These are phyloP conservation scores for Pagrus major DNA, from an alignment of 2,113 vertebrate genomes.

Conservation along the genomic window DNA sequence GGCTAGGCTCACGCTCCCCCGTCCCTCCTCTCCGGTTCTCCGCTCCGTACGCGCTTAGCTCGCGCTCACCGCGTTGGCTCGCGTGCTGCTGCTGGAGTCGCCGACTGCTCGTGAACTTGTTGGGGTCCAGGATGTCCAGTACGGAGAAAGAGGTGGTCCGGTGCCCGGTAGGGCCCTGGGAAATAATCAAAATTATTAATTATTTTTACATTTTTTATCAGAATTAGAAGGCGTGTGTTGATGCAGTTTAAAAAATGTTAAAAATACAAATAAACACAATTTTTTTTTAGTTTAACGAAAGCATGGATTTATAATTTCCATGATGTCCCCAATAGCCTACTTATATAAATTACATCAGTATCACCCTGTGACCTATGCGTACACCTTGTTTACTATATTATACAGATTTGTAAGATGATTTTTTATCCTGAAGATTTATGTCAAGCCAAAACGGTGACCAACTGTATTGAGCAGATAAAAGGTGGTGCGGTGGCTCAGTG, in stretches of 20 bases:
- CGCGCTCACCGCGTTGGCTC: slow-evolving; percentile 79
- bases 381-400: background rate
- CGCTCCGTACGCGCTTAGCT: slow-evolving; percentile 63
- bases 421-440: slow-evolving; percentile 37
- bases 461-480: slow-evolving; percentile 24
- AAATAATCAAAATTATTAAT: slow-evolving; percentile 1
- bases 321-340: background rate
- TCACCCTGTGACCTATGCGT: background rate
- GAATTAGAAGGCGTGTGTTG: too few relatives aligned
- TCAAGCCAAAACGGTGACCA: background rate
- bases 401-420: background rate
- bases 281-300: background rate
- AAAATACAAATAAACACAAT: too few relatives aligned
- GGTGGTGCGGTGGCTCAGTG: background rate
- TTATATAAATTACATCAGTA: too few relatives aligned
- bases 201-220: too few relatives aligned
- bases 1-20: slow-evolving; percentile 58
- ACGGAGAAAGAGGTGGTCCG: slow-evolving; percentile 98
- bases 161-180: slow-evolving; percentile 76
- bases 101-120: slow-evolving; percentile 93
- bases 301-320: background rate
- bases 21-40: slow-evolving; percentile 70
- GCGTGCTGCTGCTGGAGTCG: slow-evolving; percentile 53
- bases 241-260: too few relatives aligned
- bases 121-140: slow-evolving; percentile 96